Percentiles rank a stretch among this genome's conserved stretches.
Evolutionary conservation across 2,888 invertebrate species (phyloP).

Genomic region (Cactoblastis cactorum): DNA sequence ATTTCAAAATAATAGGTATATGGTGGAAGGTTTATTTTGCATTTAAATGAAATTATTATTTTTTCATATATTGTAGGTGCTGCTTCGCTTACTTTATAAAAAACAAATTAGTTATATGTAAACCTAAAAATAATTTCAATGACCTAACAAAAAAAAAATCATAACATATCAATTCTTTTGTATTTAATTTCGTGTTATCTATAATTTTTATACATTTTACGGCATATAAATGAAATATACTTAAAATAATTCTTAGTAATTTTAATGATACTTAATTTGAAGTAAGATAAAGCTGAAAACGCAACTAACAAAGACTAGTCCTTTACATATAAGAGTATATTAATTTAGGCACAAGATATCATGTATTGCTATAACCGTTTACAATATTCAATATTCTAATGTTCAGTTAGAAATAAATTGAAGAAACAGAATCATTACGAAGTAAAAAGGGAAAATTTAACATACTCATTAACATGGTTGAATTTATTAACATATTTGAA

Average conservation of each 20-base stretch:
- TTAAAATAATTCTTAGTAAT: not conserved
- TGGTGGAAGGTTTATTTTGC: no score
- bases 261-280: not conserved
- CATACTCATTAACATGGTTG: no score
- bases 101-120: no score
- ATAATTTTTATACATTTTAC: not conserved
- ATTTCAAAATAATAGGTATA: no score
- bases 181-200: not conserved
- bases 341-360: not conserved
- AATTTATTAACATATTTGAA: no score
- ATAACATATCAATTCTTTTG: not conserved
- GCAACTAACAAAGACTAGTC: constrained; percentile 2
- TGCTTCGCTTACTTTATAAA: no score
- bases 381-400: not conserved
- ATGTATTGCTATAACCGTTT: not conserved
- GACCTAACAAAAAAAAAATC: not conserved
- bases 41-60: no score
- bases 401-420: not conserved
- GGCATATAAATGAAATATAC: not conserved
- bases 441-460: not conserved
- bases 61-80: no score
- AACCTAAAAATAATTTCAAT: not conserved
- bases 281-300: not conserved
- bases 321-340: constrained; percentile 8
- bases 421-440: not conserved